phyloP scores from a whole-genome alignment of 1,140 invertebrate species.

The Phymorhynchus buccinoides region DNA sequence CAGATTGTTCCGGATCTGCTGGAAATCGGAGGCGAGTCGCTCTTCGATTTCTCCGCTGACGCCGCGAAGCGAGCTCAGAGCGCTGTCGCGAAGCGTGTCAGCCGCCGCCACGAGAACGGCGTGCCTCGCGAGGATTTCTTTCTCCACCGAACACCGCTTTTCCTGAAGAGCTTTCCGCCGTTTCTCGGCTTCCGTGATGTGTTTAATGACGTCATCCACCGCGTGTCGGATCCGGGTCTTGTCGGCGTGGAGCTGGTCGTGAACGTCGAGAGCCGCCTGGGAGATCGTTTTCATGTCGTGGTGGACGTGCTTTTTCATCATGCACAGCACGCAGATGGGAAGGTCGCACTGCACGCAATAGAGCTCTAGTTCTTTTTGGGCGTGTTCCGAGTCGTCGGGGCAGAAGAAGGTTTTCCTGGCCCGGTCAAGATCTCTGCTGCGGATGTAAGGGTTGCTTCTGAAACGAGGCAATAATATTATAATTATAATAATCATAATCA shows the following conservation, averaged over 20 bases:
- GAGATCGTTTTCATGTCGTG: not conserved
- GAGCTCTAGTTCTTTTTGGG: not conserved
- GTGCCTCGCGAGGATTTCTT: not conserved
- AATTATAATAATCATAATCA: too few relatives aligned
- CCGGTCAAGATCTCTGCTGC: not conserved
- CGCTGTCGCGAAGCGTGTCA: too few relatives aligned
- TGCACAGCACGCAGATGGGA: not conserved
- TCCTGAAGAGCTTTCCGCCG: not conserved
- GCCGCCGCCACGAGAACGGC: not conserved
- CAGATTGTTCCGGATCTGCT: too few relatives aligned
- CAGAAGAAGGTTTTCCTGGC: not conserved
- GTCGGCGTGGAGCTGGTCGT: not conserved
- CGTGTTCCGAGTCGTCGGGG: not conserved
- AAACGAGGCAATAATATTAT: too few relatives aligned
- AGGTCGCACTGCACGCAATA: not conserved
- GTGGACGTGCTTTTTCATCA: not conserved
- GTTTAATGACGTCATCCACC: not conserved
- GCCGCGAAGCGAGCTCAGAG: too few relatives aligned
- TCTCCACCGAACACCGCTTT: not conserved
- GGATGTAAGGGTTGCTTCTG: too few relatives aligned
- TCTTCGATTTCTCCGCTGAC: too few relatives aligned
- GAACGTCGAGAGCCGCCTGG: not conserved
- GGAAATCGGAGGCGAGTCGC: too few relatives aligned
- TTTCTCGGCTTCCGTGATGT: not conserved
- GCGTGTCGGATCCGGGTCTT: not conserved